Evolutionary conservation across 2,888 invertebrate genomes (phyloP).

Genomic region (Punctoribates punctum): DNA sequence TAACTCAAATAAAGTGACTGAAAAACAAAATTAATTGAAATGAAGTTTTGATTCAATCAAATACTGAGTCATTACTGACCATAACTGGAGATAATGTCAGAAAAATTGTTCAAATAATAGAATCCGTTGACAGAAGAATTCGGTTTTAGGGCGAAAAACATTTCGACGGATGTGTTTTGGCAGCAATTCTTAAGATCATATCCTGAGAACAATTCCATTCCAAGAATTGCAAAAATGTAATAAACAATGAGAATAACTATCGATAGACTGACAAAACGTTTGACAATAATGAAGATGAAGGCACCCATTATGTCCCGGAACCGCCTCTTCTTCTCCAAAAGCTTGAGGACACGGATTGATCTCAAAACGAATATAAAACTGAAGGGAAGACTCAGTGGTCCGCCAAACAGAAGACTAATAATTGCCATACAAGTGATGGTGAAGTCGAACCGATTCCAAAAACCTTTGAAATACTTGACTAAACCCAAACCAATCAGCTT

Average conservation of each 20-base stretch:
- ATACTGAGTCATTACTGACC: conserved; percentile 50
- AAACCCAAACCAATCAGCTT: conserved; percentile 71
- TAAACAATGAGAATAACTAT: conserved; percentile 71
- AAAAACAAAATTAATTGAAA: conserved; percentile 45
- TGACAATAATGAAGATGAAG: conserved; percentile 67
- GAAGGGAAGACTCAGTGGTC: conserved; percentile 63
- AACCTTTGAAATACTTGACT: conserved; percentile 68
- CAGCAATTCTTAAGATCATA: conserved; percentile 76
- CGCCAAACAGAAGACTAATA: conserved; percentile 63
- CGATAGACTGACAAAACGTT: conserved; percentile 77
- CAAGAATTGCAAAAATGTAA: conserved; percentile 83
- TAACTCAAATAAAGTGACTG: conserved; percentile 78
- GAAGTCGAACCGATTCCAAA: conserved; percentile 80
- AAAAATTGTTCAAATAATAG: conserved; percentile 80
- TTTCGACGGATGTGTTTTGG: conserved; percentile 75
- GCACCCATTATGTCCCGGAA: conserved; percentile 80
- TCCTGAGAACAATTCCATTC: conserved; percentile 78
- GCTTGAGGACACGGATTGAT: conserved; percentile 54
- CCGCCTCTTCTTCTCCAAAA: conserved; percentile 54
- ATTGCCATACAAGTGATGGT: conserved; percentile 52
- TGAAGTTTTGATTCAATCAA: not conserved
- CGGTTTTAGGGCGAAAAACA: conserved; percentile 71
- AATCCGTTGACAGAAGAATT: conserved; percentile 64
- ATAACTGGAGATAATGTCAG: conserved; percentile 74
- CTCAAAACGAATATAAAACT: conserved; percentile 70